These are phyloP conservation scores for Lycaon pictus DNA, from an alignment of 2,113 vertebrate species.

Conservation along the genomic window DNA sequence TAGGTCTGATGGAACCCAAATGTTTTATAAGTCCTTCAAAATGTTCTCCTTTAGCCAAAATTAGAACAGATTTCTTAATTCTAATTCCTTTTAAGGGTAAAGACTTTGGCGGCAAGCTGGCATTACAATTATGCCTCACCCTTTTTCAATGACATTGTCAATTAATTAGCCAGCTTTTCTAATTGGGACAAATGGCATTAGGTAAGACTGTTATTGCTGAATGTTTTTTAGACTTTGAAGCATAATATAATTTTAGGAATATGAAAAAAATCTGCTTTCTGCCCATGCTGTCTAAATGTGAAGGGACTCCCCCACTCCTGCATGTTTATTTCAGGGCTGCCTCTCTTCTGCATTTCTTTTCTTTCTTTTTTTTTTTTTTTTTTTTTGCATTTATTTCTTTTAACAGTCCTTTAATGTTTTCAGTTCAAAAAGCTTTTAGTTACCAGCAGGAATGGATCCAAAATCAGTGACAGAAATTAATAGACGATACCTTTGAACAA, in stretches of 20 bases:
- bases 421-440: constrained; percentile 76
- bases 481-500: constrained; percentile 62
- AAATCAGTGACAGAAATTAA: constrained; percentile 80
- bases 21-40: constrained; percentile 19
- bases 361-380: too few species aligned
- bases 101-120: constrained; percentile 4
- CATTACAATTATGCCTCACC: not conserved
- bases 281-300: not conserved
- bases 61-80: constrained; percentile 49
- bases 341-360: constrained; percentile 14
- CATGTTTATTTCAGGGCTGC: not conserved
- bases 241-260: constrained; percentile 35
- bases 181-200: constrained; percentile 15
- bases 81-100: constrained; percentile 41
- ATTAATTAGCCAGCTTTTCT: not conserved
- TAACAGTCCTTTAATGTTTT: constrained; percentile 67
- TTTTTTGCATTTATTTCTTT: constrained; percentile 57
- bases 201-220: not conserved
- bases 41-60: constrained; percentile 29
- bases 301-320: not conserved
- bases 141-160: not conserved
- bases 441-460: constrained; percentile 68
- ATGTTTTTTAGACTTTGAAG: not conserved
- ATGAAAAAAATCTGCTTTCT: not conserved
- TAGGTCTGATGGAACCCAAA: not conserved